phyloP scores from a whole-genome alignment of 2,888 invertebrate species.

The Drosophila formosana region DNA sequence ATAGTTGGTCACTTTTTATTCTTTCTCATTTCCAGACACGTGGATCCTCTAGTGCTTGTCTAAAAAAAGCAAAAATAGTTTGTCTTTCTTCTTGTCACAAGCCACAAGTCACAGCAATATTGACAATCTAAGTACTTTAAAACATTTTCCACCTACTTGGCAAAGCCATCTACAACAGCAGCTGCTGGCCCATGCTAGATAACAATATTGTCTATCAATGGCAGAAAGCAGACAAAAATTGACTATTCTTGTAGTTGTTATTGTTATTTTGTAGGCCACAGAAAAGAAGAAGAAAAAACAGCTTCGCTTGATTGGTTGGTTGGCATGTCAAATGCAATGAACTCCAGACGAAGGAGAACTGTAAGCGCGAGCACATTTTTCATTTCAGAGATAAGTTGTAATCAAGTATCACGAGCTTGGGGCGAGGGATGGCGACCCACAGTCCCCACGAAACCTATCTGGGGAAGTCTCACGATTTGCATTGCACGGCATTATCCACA shows the following conservation, averaged over 20 bases:
- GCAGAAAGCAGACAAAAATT: constrained; percentile 57
- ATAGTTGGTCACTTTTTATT: background rate
- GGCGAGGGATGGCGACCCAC: constrained; percentile 18
- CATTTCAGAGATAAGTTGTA: constrained; percentile 71
- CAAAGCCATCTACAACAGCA: constrained; percentile 15
- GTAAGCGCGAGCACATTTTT: constrained; percentile 41
- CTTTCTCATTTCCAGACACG: constrained; percentile 10
- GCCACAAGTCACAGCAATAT: constrained; percentile 20
- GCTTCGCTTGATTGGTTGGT: constrained; percentile 54
- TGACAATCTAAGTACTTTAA: constrained; percentile 39
- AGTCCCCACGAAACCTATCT: constrained; percentile 32
- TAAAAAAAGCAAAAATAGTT: constrained; percentile 18
- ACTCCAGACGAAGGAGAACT: constrained; percentile 31
- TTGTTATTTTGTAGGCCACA: constrained; percentile 69
- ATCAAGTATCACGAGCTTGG: constrained; percentile 75
- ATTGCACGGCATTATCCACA: constrained; percentile 66
- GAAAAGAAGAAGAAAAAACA: constrained; percentile 33
- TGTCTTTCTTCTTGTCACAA: constrained; percentile 9
- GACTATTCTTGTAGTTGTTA: constrained; percentile 40
- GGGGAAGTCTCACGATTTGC: constrained; percentile 43
- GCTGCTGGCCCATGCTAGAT: constrained; percentile 38
- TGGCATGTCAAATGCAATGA: constrained; percentile 80
- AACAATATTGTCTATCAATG: constrained; percentile 58
- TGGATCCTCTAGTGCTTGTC: constrained; percentile 13
- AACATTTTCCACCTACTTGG: constrained; percentile 35